Evolutionary conservation across 2,797 vertebrate genomes (phyloP), one percentile per base, ranked within the genome.

Genomic region (Lacerta bilineata): DNA sequence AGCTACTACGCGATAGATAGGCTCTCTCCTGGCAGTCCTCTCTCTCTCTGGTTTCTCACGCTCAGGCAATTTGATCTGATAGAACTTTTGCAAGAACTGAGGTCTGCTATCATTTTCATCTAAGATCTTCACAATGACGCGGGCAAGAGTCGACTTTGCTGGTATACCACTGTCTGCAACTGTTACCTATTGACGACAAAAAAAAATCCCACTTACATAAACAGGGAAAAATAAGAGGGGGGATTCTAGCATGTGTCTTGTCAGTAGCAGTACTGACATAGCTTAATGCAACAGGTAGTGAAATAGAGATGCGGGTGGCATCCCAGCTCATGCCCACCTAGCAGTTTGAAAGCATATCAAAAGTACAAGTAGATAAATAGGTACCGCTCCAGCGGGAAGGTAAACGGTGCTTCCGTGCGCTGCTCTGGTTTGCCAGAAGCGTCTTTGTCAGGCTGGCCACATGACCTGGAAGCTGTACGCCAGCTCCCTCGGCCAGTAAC

Each of bases 21-120:
- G 98, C 76, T 99, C 98, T 27, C 98, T 97, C 90, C 92, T 98
- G 1, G 93, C 83, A 1, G 91, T 92, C 79, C 98, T 95, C 80
- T 99, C 99, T 86, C 96, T 96, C 74, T 99, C 98, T 0, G 96
- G 97, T 89, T 96, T 98, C 80, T 98, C 98, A 0, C 98, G 97
- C 93, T 99, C 98, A 0, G 99, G 98, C 33, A 99, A 98, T 33
- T 95, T 97, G 94, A 99, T 99, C 96, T 99, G 98, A 95, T 99
- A 99, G 96, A 99, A 98, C 95, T 99, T 99, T 93, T 99, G 98
- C 93, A 99, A 95, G 95, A 99, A 99, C 91, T 98, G 92, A 2
- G 99, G 99, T 61, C 98, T 97, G 95, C 98, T 98, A 97, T 99
- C 99, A 41, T 99, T 99, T 95, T 99, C 99, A 85, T 99, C 99